Evolutionary conservation across 2,113 vertebrate species (phyloP), one percentile per base, ranked within the genome.

Genomic region (Myocastor coypus): DNA sequence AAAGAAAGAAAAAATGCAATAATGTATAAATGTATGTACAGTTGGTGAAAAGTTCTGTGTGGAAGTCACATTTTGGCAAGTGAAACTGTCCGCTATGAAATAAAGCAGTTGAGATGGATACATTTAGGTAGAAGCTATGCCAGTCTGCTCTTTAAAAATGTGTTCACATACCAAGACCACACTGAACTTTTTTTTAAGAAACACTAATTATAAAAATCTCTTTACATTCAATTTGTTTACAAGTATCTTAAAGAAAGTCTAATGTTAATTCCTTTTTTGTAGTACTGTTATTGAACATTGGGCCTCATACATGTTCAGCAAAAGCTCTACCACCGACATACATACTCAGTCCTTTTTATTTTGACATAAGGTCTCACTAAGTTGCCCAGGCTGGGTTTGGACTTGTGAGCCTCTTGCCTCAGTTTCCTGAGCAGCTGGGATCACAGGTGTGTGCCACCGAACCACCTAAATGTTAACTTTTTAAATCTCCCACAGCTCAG

Each of bases 131-230:
- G 34, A 91, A 71, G 19, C 11, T 81, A 16, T 83, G 50, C 57
- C 64, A 89, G 85, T 77, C 55, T 91, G 28, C 30, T 75, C n/a
- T 83, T 30, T 83, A 77, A 71, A 93, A 95, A 71, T 50, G 42
- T 81, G 4, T 34, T 87, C 87, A 63, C 57, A 91, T 7, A 95
- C 20, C 19, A 92, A 83, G 42, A 30, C 55, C 40, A 34, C 1
- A 77, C 5, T 32, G 30, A 28, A 80, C 24, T 55, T 26, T 87
- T 55, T 92, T 32, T 84, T n/a, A n/a, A n/a, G 83, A 91, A 52
- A n/a, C 5, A 96, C 34, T 91, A 81, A 81, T 55, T 90, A 46
- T 50, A 93, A 64, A 80, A 80, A 78, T 16, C 73, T 95, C 30
- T 87, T 80, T 73, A 32, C 34, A 84, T 77, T 24, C 42, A 84